These are phyloP conservation scores for Zygothrica quintamaculata DNA, from an alignment of 2,888 invertebrate genomes.

Conservation along the genomic window DNA sequence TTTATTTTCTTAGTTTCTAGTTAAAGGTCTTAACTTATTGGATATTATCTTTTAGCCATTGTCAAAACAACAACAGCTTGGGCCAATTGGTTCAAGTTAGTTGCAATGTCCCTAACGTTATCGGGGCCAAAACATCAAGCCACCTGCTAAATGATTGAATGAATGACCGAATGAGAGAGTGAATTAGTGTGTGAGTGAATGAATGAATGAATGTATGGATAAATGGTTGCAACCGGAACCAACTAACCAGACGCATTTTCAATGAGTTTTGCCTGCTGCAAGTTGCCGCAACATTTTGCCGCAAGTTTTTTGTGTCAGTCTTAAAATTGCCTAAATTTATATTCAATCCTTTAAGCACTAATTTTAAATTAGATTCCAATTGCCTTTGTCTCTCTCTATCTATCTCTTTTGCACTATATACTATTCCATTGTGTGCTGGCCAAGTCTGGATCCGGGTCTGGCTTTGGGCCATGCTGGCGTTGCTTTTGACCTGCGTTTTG, in stretches of 20 bases:
- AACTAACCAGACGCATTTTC: slow-evolving; percentile 62
- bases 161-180: neutral
- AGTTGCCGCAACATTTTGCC: slow-evolving; percentile 52
- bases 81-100: slow-evolving; percentile 21
- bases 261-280: slow-evolving; percentile 55
- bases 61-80: slow-evolving; percentile 59
- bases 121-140: slow-evolving; percentile 65
- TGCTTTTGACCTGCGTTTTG: neutral
- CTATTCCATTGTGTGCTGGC: slow-evolving; percentile 1
- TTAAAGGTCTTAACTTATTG: slow-evolving; percentile 36
- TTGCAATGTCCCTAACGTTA: slow-evolving; percentile 52
- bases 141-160: slow-evolving; percentile 62
- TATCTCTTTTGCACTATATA: too few relatives aligned
- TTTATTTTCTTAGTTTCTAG: slow-evolving; percentile 40
- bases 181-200: too few relatives aligned
- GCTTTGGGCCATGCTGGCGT: neutral
- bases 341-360: slow-evolving; percentile 79
- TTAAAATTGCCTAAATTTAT: slow-evolving; percentile 73
- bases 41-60: slow-evolving; percentile 42
- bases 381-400: slow-evolving; percentile 43
- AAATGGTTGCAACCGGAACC: slow-evolving; percentile 62
- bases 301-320: slow-evolving; percentile 53
- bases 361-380: slow-evolving; percentile 82
- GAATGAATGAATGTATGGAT: too few relatives aligned
- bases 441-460: slow-evolving; percentile 30